Percentiles rank a stretch among this genome's conserved stretches.
These are phyloP conservation scores for Saccopteryx leptura DNA, from an alignment of 2,113 vertebrate species.

Conservation along the genomic window DNA sequence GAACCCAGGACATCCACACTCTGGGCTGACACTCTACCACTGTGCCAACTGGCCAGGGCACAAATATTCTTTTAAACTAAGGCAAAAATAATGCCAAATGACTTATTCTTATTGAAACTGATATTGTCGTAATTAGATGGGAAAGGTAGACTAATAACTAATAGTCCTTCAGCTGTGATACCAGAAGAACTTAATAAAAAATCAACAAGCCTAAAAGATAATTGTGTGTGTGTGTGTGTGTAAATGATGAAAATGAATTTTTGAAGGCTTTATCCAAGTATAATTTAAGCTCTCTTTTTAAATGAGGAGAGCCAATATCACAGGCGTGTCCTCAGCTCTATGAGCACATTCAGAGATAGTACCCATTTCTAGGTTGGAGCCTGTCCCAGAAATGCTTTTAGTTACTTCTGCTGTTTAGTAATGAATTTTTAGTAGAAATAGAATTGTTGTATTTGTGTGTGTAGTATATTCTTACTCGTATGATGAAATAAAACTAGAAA, in stretches of 20 bases:
- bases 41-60: no score
- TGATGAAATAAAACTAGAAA: slow-evolving; percentile 23
- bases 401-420: slow-evolving; percentile 70
- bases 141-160: background rate
- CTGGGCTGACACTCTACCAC: no score
- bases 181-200: slow-evolving; percentile 66
- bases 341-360: slow-evolving; percentile 60
- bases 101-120: slow-evolving; percentile 57
- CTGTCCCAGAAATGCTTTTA: slow-evolving; percentile 74
- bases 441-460: background rate
- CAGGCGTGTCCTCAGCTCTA: background rate
- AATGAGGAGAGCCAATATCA: slow-evolving; percentile 46
- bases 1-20: no score
- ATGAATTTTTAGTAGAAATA: slow-evolving; percentile 39
- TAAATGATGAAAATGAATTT: slow-evolving; percentile 72
- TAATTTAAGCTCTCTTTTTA: slow-evolving; percentile 52
- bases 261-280: slow-evolving; percentile 64
- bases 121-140: background rate
- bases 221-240: slow-evolving; percentile 40
- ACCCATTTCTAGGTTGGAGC: background rate
- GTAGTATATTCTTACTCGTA: background rate
- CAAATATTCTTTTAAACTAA: background rate
- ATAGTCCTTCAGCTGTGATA: slow-evolving; percentile 60
- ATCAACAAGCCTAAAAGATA: slow-evolving; percentile 57
- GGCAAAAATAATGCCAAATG: background rate